Conservation (phyloP, 2,113 vertebrate species). For the Datnioides undecimradiatus region DNA sequence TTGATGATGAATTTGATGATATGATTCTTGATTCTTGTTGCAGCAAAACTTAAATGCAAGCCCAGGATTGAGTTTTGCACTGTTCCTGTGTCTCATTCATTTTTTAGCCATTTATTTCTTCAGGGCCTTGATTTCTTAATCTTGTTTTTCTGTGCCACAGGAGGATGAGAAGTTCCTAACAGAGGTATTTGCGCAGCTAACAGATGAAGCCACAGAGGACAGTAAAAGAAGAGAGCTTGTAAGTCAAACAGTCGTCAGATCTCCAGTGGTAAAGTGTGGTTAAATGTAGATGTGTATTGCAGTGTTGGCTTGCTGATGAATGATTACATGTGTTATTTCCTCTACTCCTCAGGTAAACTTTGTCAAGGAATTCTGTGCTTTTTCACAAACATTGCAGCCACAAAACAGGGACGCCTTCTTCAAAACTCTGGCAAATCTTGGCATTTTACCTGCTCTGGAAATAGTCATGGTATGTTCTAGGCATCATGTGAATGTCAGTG, state of each 20-base stretch:
- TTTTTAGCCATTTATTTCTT: neutral
- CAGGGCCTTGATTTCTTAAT: neutral
- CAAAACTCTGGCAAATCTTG: constrained; percentile 97
- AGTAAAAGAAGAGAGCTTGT: constrained; percentile 97
- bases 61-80: neutral
- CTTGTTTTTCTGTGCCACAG: constrained; percentile 75
- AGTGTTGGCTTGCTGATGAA: neutral
- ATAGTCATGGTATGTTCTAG: constrained; percentile 93
- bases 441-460: constrained; percentile 97
- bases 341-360: constrained; percentile 92
- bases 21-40: neutral
- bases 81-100: neutral
- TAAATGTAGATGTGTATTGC: neutral
- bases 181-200: constrained; percentile 99
- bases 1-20: no score
- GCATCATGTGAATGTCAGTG: neutral
- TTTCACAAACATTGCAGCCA: constrained; percentile 98
- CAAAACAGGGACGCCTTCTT: constrained; percentile 99
- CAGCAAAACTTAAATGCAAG: neutral
- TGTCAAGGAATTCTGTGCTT: constrained; percentile 99
- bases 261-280: neutral
- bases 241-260: constrained; percentile 58
- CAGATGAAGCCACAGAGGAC: constrained; percentile 96
- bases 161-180: constrained; percentile 99
- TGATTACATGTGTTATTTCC: neutral